Conservation (phyloP, 2,797 vertebrate genomes). For the Coccyzus lansbergi region DNA sequence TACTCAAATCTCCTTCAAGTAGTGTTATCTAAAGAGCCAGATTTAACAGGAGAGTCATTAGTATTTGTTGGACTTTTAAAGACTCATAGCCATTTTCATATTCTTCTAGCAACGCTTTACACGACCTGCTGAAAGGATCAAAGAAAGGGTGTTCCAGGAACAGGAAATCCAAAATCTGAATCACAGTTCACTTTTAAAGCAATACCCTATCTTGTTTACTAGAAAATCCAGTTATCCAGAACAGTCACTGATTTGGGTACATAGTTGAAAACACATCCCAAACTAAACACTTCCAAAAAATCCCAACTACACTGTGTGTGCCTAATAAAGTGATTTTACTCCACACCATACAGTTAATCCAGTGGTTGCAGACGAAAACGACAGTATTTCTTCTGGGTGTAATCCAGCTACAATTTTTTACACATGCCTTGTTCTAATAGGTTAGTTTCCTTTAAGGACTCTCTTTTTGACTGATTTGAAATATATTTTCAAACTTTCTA, state of each 20-base stretch:
- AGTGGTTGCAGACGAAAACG: constrained; percentile 25
- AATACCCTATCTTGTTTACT: background rate
- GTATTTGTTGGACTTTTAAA: background rate
- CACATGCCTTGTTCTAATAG: background rate
- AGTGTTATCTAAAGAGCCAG: background rate
- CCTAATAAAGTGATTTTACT: background rate
- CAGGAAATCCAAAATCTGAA: constrained; percentile 5
- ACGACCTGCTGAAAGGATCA: background rate
- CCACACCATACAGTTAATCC: background rate
- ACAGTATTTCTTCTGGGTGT: constrained; percentile 21
- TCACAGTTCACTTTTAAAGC: background rate
- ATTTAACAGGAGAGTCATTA: background rate
- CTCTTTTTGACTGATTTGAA: background rate
- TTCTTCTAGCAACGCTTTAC: constrained; percentile 4
- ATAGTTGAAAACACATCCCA: background rate
- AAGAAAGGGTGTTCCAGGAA: background rate
- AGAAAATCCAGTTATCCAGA: background rate
- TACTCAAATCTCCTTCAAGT: background rate
- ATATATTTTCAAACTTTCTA: background rate
- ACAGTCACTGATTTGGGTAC: background rate
- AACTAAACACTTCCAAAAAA: background rate
- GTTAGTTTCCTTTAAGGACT: background rate
- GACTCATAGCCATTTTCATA: background rate
- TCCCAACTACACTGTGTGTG: background rate
- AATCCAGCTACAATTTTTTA: background rate